Percentiles rank a stretch among this genome's conserved stretches.
Evolutionary conservation across 2,113 vertebrate genomes (phyloP).

Genomic region (Takifugu flavidus): DNA sequence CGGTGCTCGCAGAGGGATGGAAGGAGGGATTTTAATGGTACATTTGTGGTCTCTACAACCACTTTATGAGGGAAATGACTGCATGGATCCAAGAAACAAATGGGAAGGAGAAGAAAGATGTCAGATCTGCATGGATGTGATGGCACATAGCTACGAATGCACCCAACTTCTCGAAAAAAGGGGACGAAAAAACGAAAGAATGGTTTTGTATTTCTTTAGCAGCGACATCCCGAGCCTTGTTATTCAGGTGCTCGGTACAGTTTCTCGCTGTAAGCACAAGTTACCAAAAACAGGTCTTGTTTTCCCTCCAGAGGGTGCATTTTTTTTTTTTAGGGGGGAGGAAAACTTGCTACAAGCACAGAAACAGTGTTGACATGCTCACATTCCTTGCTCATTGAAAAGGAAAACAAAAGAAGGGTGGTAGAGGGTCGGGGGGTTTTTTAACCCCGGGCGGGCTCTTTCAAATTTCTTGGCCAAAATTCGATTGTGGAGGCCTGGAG

Average conservation of each 20-base stretch:
- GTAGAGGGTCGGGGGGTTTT: conserved; percentile 15
- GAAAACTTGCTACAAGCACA: conserved; percentile 49
- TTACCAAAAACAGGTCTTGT: conserved; percentile 39
- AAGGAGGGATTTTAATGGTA: conserved; percentile 50
- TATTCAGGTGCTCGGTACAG: conserved; percentile 57
- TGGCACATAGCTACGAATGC: conserved; percentile 50
- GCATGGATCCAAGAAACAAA: conserved; percentile 37
- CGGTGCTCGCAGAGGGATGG: conserved; percentile 57
- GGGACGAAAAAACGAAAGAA: conserved; percentile 38
- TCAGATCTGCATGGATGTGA: conserved; percentile 37
- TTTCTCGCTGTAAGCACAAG: conserved; percentile 60
- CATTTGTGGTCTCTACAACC: conserved; percentile 50
- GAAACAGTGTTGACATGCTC: conserved; percentile 53
- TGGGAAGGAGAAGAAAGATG: conserved; percentile 18
- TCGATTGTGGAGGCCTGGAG: conserved; percentile 27
- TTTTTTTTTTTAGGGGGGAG: conserved; percentile 32
- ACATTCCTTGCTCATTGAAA: conserved; percentile 45
- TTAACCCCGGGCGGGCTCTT: conserved; percentile 24
- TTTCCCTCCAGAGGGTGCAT: conserved; percentile 38
- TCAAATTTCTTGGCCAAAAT: conserved; percentile 31
- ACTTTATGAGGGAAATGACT: conserved; percentile 53
- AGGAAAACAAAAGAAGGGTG: conserved; percentile 40
- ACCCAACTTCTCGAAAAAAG: conserved; percentile 40
- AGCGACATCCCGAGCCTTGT: conserved; percentile 62
- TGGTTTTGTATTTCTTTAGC: conserved; percentile 64